Evolutionary conservation across 2,113 vertebrate species (phyloP), one percentile per base, ranked within the genome.

Genomic region (Micronycteris hirsuta): DNA sequence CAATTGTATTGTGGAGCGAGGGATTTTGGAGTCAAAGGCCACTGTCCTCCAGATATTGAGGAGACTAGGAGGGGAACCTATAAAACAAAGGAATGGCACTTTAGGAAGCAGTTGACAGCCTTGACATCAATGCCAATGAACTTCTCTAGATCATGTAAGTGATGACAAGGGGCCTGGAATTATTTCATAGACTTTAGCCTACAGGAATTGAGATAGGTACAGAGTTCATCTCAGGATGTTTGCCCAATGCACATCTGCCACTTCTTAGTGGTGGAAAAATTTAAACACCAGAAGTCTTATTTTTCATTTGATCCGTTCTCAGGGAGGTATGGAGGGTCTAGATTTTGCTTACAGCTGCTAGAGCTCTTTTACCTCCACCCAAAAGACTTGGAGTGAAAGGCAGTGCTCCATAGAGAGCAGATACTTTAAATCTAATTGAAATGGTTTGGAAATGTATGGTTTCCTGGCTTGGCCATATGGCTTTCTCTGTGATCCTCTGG

Each of bases 1-100:
- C 99, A 99, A 99, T 99, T 98, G 98, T 98, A 99, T 99, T 99
- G 98, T 99, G 97, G 97, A 91, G 96, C 81, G 49, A 98, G 98
- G 98, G 99, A 99, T 99, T 99, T 99, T 97, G 84, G 96, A 98
- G 97, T 99, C 99, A 99, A 99, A 99, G 98, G 97, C 98, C 97
- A 98, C 98, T 99, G 98, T 99, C 99, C 98, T 98, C 98, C 99
- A 99, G 98, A 99, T 98, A 99, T 98, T 99, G 99, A 99, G 98
- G 98, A 98, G 99, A 98, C 97, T 99, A 98, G 98, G 99, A 99
- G 98, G 98, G 98, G 98, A 98, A 98, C 98, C 98, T 98, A 97
- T 98, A 97, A 96, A 97, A 99, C 98, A 98, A 98, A 98, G 97
- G 96, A 98, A 98, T 98, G 96, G 93, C 87, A 92, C 97, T 97